These are phyloP conservation scores for Tachyglossus aculeatus DNA, from an alignment of 2,797 vertebrate genomes.

Conservation along the genomic window DNA sequence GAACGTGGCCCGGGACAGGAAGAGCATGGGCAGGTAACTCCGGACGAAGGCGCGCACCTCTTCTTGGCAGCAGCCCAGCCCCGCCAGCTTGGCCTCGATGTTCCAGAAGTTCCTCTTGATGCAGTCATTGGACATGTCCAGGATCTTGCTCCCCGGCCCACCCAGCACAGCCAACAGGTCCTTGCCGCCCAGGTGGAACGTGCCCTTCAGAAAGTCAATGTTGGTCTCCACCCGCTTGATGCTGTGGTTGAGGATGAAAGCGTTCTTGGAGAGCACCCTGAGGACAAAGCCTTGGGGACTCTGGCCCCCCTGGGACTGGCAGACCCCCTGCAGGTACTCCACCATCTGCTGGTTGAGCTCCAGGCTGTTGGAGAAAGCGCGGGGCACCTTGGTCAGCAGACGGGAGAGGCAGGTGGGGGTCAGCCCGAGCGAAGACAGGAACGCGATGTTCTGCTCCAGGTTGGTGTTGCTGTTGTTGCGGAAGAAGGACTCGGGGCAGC, in stretches of 20 bases:
- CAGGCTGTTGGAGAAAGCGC: conserved; percentile 83
- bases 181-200: conserved; percentile 66
- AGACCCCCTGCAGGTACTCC: conserved; percentile 72
- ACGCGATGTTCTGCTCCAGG: conserved; percentile 79
- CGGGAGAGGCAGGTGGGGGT: conserved; percentile 71
- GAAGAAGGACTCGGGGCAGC: conserved; percentile 84
- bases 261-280: conserved; percentile 76
- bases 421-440: conserved; percentile 77
- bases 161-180: conserved; percentile 74
- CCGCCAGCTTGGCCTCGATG: conserved; percentile 69
- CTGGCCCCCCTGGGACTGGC: conserved; percentile 64
- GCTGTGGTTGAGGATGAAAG: conserved; percentile 82
- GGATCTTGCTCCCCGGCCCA: conserved; percentile 69
- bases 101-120: conserved; percentile 72
- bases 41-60: conserved; percentile 70
- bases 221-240: conserved; percentile 77
- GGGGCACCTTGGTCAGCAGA: conserved; percentile 75
- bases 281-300: conserved; percentile 73
- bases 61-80: conserved; percentile 60
- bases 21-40: conserved; percentile 70
- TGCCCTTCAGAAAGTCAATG: conserved; percentile 66
- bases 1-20: conserved; percentile 69
- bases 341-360: conserved; percentile 80
- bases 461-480: conserved; percentile 78
- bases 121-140: conserved; percentile 78